A percentile compares a stretch with the other conserved stretches of the same genome.
These are phyloP conservation scores for Lacerta viridis DNA, from an alignment of 2,797 vertebrate genomes.

Conservation along the genomic window DNA sequence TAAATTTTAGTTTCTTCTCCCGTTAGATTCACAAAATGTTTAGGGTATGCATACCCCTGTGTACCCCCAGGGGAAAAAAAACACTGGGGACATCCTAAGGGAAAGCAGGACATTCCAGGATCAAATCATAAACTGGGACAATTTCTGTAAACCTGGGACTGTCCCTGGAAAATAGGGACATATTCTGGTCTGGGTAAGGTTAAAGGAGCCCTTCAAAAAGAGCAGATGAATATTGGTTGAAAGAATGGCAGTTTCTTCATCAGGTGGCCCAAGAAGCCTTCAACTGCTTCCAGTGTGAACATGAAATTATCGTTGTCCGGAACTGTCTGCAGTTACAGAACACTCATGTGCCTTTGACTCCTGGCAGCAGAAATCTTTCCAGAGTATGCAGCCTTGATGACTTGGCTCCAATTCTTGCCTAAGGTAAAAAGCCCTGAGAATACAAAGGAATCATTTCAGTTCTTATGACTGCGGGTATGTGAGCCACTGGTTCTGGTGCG, in stretches of 20 bases:
- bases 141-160: too few relatives aligned
- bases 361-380: slow-evolving; percentile 19
- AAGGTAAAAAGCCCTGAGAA: neutral
- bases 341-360: neutral
- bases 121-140: too few relatives aligned
- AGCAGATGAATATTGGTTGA: neutral
- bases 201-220: slow-evolving; percentile 1
- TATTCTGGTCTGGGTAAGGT: neutral
- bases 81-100: too few relatives aligned
- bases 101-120: too few relatives aligned
- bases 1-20: too few relatives aligned
- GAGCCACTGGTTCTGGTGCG: slow-evolving; percentile 4
- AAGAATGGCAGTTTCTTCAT: neutral
- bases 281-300: neutral
- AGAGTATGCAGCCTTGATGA: neutral
- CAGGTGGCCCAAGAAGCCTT: neutral
- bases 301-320: slow-evolving; percentile 3
- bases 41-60: too few relatives aligned
- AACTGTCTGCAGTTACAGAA: neutral
- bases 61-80: too few relatives aligned
- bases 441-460: slow-evolving; percentile 8
- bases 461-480: neutral
- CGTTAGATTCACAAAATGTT: too few relatives aligned
- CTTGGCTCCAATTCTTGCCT: slow-evolving; percentile 1
- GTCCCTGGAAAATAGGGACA: too few relatives aligned